Base-by-base conservation (phyloP, 2,888 invertebrate species). In the Dicycla oo region DNA sequence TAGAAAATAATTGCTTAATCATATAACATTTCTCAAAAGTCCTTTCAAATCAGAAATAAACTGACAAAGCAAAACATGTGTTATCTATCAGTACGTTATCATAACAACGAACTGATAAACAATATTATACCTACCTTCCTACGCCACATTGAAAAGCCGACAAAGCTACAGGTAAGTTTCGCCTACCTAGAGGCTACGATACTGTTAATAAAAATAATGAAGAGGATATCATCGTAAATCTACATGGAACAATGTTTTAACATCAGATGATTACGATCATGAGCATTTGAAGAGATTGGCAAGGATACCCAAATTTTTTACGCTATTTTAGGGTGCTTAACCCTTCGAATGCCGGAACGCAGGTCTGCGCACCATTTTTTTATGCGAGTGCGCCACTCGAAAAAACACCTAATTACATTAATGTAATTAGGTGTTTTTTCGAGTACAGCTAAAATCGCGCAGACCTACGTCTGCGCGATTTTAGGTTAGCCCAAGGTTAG, bases 31-130 rank as follows among this genome's bases (percentile, higher is more conserved):
- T 66, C 62, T 70, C 11, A 38, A 61, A 66, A 54, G n/a, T 65
- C 15, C 56, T 49, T 56, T 68, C 18, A 82, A 82, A 78, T 69
- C 62, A 69, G 47, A 72, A 78, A 66, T 64, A 58, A 67, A 75
- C 58, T 66, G 72, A 64, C 67, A 72, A 69, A 83, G 69, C 66
- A 80, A 75, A 75, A 81, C 78, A 69, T 63, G 40, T 81, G 71
- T 63, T 69, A 65, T 73, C 68, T 78, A 56, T 82, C 54, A 54
- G 62, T 63, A 18, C 66, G 73, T 82, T 80, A 80, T 80, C 82
- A 82, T 67, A 78, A 82, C 79, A 73, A 82, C 38, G 63, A 63
- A 47, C 69, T 73, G 80, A 80, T 80, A 73, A 82, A 78, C 66
- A 73, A 69, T 49, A 78, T 78, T 66, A 62, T 65, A 72, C 53